These are phyloP conservation scores for Achatina immaculata DNA, from an alignment of 1,140 invertebrate species.

Conservation along the genomic window DNA sequence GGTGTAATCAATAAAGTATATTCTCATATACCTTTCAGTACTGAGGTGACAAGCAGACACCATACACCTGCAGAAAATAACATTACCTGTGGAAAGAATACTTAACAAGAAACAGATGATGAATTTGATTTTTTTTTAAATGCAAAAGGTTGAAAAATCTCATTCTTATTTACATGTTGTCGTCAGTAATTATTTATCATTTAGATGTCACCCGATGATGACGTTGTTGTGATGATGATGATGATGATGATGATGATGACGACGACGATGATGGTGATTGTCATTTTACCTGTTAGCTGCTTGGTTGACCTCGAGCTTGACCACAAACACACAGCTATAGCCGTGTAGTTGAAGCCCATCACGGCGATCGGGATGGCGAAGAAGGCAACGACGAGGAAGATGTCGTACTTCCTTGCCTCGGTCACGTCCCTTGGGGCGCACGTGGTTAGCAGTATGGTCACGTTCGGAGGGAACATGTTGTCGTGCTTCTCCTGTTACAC, in stretches of 20 bases:
- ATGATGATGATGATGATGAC: neutral
- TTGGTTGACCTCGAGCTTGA: conserved; percentile 79
- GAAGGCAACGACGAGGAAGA: conserved; percentile 79
- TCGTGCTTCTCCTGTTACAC: conserved; percentile 33
- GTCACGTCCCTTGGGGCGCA: conserved; percentile 39
- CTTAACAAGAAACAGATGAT: too few species aligned
- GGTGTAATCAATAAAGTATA: too few species aligned
- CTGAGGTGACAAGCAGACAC: too few species aligned
- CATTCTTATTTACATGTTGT: too few species aligned
- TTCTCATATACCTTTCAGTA: too few species aligned
- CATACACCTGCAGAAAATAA: too few species aligned
- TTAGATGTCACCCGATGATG: neutral
- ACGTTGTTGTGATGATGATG: neutral
- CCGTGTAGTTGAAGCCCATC: conserved; percentile 86
- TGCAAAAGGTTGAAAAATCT: too few species aligned
- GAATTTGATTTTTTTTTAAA: too few species aligned
- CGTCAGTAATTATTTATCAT: too few species aligned
- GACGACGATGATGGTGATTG: neutral
- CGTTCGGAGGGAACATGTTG: conserved; percentile 40
- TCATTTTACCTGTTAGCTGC: conserved; percentile 39
- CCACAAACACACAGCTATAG: conserved; percentile 87
- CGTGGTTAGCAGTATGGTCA: conserved; percentile 48
- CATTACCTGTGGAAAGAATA: too few species aligned
- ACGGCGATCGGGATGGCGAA: conserved; percentile 83
- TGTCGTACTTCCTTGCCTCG: conserved; percentile 74